Conservation (phyloP, 2,888 invertebrate species). For the Limnephilus marmoratus region DNA sequence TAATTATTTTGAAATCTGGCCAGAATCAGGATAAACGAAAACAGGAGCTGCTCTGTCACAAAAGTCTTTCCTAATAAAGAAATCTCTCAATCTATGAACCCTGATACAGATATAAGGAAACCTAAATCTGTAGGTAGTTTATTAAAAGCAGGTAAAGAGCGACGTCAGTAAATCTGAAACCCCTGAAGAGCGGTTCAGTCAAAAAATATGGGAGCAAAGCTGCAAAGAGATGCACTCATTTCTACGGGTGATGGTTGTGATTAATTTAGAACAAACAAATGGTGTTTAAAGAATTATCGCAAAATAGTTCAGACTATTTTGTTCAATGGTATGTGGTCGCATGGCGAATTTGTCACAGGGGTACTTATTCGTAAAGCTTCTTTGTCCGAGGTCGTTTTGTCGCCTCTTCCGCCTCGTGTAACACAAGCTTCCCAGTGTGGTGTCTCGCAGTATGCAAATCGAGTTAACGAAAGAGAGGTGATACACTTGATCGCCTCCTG, state of each 20-base stretch:
- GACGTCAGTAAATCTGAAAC: neutral
- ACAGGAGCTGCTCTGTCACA: too few relatives aligned
- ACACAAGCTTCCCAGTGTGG: neutral
- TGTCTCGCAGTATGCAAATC: slow-evolving; percentile 55
- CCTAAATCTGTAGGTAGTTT: too few relatives aligned
- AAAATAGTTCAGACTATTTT: neutral
- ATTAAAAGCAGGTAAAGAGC: too few relatives aligned
- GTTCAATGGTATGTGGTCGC: neutral
- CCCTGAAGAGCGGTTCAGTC: neutral
- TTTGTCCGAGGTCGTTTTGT: neutral
- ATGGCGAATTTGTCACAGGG: neutral
- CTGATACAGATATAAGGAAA: too few relatives aligned
- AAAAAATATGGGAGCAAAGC: neutral
- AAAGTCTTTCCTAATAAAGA: too few relatives aligned
- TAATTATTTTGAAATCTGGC: too few relatives aligned
- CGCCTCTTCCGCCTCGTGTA: neutral
- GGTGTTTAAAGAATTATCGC: neutral
- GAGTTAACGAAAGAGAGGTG: slow-evolving; percentile 51
- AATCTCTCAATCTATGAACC: too few relatives aligned
- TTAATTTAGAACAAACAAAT: neutral
- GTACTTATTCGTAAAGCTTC: neutral
- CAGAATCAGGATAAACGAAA: too few relatives aligned
- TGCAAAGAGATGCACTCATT: neutral
- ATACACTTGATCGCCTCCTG: slow-evolving; percentile 56
- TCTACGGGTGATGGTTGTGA: neutral